phyloP scores from a whole-genome alignment of 2,797 vertebrate genomes.

The Falco berigora region DNA sequence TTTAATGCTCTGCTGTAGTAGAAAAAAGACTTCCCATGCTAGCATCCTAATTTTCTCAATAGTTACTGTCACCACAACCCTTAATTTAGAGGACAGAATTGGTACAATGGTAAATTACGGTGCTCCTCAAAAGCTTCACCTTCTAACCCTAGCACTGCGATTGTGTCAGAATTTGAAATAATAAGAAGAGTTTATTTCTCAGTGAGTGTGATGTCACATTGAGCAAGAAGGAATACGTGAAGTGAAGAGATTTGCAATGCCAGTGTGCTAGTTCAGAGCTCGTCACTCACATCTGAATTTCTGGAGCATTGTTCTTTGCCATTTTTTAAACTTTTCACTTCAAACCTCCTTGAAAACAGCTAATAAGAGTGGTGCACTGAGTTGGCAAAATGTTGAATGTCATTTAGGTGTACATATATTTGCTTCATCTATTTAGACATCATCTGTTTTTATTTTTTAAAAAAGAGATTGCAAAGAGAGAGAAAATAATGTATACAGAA shows the following conservation, averaged over 20 bases:
- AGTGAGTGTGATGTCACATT: constrained; percentile 24
- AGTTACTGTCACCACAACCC: constrained; percentile 32
- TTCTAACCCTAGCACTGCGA: neutral
- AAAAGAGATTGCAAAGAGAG: neutral
- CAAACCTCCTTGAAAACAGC: neutral
- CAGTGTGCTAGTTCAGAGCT: constrained; percentile 31
- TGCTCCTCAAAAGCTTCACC: constrained; percentile 1
- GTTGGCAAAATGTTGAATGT: neutral
- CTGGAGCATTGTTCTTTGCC: neutral
- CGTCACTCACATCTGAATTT: neutral
- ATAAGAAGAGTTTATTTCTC: constrained; percentile 42
- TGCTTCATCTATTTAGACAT: neutral
- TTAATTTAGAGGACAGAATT: constrained; percentile 55
- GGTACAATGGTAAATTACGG: neutral
- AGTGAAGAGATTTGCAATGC: constrained; percentile 31
- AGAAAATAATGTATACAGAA: neutral
- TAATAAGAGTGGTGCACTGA: neutral
- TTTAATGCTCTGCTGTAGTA: neutral
- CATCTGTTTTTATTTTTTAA: neutral
- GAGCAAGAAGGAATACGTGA: neutral
- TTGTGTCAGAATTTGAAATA: constrained; percentile 36
- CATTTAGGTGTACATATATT: neutral
- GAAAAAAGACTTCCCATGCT: neutral
- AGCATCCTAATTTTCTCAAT: constrained; percentile 13
- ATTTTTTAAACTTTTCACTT: constrained; percentile 8